Conservation (phyloP, 2,888 invertebrate genomes). For the Drosophila kanekoi region DNA sequence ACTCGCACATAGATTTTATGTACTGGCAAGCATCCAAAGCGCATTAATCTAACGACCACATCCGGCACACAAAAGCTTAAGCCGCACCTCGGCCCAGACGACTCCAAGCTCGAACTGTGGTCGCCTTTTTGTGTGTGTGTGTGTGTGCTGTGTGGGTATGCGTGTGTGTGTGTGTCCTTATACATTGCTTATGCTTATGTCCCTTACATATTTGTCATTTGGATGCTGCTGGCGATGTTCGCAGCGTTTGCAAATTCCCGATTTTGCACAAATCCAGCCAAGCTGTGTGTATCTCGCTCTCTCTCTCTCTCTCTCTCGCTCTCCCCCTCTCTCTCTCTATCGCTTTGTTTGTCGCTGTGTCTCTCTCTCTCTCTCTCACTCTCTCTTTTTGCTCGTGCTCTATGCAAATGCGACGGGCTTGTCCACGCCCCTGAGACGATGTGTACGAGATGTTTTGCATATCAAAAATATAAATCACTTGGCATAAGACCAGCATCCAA, state of each 20-base stretch:
- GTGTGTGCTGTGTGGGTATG: conserved; percentile 2
- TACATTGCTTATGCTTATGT: conserved; percentile 79
- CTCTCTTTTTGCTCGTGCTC: conserved; percentile 26
- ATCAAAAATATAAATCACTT: conserved; percentile 82
- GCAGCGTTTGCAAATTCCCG: conserved; percentile 71
- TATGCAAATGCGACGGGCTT: conserved; percentile 68
- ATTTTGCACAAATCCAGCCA: conserved; percentile 74
- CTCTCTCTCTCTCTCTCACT: not conserved
- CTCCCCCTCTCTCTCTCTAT: conserved; percentile 13
- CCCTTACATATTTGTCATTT: conserved; percentile 80
- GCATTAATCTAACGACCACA: conserved; percentile 80
- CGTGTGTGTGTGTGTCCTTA: conserved; percentile 57
- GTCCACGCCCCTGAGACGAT: conserved; percentile 69
- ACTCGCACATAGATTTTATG: conserved; percentile 75
- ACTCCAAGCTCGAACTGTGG: conserved; percentile 18
- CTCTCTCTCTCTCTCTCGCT: conserved; percentile 4
- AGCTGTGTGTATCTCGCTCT: conserved; percentile 17
- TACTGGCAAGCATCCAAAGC: conserved; percentile 79
- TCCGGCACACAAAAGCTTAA: conserved; percentile 71
- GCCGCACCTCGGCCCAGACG: conserved; percentile 23
- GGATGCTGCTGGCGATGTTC: conserved; percentile 49
- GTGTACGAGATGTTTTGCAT: conserved; percentile 76
- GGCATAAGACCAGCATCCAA: conserved; percentile 74
- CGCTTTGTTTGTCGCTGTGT: conserved; percentile 1
- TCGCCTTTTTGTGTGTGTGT: conserved; percentile 4